Evolutionary conservation across 2,797 vertebrate genomes (phyloP).

Genomic region (Phalanger gymnotis): DNA sequence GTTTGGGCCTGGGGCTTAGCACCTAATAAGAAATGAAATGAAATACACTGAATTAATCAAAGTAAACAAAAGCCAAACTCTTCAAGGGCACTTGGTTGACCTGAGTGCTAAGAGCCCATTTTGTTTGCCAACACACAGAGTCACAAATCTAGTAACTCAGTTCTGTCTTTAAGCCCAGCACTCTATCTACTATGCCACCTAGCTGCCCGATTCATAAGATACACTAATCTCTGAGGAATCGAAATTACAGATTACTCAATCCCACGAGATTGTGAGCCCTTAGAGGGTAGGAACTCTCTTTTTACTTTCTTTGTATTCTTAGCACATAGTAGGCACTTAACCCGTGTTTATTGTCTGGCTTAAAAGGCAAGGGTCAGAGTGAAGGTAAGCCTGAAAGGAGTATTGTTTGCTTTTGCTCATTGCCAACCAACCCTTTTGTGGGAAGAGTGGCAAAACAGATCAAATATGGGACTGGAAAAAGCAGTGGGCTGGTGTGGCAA

Average conservation of each 20-base stretch:
- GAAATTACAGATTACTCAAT: background rate
- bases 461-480: background rate
- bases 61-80: too few species aligned
- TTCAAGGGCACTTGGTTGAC: too few species aligned
- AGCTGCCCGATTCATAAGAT: background rate
- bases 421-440: background rate
- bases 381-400: background rate
- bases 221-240: background rate
- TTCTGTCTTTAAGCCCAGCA: too few species aligned
- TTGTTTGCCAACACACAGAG: too few species aligned
- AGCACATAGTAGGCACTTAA: background rate
- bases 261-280: background rate
- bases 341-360: background rate
- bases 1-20: too few species aligned
- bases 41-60: too few species aligned
- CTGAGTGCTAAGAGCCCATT: too few species aligned
- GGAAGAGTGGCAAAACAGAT: background rate
- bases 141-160: too few species aligned
- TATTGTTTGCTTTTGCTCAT: background rate
- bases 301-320: too few species aligned
- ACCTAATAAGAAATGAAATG: too few species aligned
- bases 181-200: too few species aligned
- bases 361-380: background rate
- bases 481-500: too few species aligned
- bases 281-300: background rate